A percentile compares a stretch with the other conserved stretches of the same genome.
These are phyloP conservation scores for Coendou prehensilis DNA, from an alignment of 2,797 vertebrate species.

Conservation along the genomic window DNA sequence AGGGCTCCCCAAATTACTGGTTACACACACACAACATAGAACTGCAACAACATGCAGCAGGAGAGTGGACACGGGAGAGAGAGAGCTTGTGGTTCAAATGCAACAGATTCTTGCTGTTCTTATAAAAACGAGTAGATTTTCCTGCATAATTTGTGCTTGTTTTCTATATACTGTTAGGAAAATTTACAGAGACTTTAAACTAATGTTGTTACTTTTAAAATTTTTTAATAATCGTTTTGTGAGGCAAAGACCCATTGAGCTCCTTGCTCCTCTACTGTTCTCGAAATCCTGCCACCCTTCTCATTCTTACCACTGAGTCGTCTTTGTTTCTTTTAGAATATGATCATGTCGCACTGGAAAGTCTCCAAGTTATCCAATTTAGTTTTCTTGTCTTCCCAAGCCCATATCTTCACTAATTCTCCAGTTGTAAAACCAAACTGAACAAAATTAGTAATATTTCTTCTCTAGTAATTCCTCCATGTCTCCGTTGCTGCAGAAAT, in stretches of 20 bases:
- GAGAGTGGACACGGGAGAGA: background rate
- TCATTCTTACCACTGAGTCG: background rate
- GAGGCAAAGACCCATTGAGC: background rate
- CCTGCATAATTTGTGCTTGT: background rate
- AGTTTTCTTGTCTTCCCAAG: background rate
- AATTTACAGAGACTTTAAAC: background rate
- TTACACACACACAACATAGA: background rate
- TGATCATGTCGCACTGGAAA: background rate
- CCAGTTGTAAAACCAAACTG: background rate
- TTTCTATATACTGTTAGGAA: background rate
- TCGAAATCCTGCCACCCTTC: background rate
- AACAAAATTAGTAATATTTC: background rate
- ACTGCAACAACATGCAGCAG: background rate
- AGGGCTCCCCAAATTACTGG: background rate
- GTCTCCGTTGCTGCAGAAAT: background rate
- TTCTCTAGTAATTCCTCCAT: background rate
- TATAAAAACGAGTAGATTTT: background rate
- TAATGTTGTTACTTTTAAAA: background rate
- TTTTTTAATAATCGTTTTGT: background rate
- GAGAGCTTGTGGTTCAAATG: background rate
- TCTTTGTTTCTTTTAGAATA: background rate
- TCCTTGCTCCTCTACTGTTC: background rate
- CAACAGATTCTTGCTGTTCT: background rate
- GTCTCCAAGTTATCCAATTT: background rate
- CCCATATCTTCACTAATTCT: background rate